Base-by-base conservation (phyloP, 2,888 invertebrate species). In the Sinodicranocentrus sp. region DNA sequence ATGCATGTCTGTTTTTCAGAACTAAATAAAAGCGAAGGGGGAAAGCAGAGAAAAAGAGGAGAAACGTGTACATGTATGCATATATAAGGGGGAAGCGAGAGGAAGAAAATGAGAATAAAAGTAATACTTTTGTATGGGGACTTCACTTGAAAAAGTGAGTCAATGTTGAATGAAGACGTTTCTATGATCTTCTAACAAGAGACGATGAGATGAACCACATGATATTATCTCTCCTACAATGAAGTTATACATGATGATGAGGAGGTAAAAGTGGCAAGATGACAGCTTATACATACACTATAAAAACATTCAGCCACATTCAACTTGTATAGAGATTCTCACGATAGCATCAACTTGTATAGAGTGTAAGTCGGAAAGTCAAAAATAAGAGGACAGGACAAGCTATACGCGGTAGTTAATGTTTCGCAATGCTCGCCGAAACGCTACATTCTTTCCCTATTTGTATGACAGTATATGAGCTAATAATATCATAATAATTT, bases 151-250 rank as follows among this genome's bases (percentile, higher is more conserved):
- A 70, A 75, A 78, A 78, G 63, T 61, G 59, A 80, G 72, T 72
- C 72, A 67, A 65, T 44, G 67, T 43, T 65, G 72, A 57, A 79
- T 71, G 63, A 65, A 79, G 54, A 71, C 70, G 61, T 44, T 80
- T 67, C 80, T 73, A 80, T 80, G 72, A 80, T 80, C 72, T 80
- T 72, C 68, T 80, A 68, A 72, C 72, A 73, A 70, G 73, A 54
- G 67, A 26, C 65, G 80, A 80, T 73, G 73, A 72, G 80, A 72
- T 80, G 80, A 80, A 73, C 80, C 80, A 80, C 72, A 80, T 71
- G 80, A 79, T 80, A 80, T 80, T 80, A 72, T 73, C 73, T 73
- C 67, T 70, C 72, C 59, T 2, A 13, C 33, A 54, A 80, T 72
- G 39, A 79, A 79, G 63, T 79, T 78, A 63, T 72, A 80, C 23